Evolutionary conservation across 2,888 invertebrate species (phyloP).

Genomic region (Acanthosoma haemorrhoidale): DNA sequence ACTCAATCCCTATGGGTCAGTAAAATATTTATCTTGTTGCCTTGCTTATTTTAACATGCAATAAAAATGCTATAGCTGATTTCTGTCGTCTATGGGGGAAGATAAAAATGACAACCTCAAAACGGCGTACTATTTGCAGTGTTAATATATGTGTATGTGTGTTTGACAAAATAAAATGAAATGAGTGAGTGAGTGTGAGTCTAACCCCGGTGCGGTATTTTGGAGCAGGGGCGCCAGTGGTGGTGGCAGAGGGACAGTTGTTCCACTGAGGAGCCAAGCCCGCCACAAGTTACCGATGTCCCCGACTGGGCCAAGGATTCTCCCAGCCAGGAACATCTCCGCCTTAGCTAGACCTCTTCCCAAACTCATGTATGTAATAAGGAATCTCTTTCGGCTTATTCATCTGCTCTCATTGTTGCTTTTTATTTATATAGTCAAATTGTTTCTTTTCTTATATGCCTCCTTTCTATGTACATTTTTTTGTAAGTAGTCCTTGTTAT

Average conservation of each 20-base stretch:
- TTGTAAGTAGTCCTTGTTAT: too few species aligned
- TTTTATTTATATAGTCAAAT: background rate
- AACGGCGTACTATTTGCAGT: background rate
- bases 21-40: background rate
- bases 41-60: background rate
- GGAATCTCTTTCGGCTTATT: background rate
- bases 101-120: background rate
- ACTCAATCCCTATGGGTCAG: conserved; percentile 28
- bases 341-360: conserved; percentile 39
- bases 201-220: conserved; percentile 11
- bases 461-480: too few species aligned
- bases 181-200: conserved; percentile 4
- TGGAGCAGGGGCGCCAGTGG: conserved; percentile 18
- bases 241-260: conserved; percentile 11
- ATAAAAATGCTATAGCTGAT: background rate
- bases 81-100: background rate
- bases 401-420: background rate
- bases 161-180: background rate
- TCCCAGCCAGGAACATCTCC: conserved; percentile 40
- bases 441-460: background rate
- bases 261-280: conserved; percentile 30
- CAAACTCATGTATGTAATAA: conserved; percentile 35
- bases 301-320: conserved; percentile 35
- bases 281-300: conserved; percentile 37
- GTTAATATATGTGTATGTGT: background rate